Percentiles rank a stretch among this genome's conserved stretches.
Conservation (phyloP, 2,888 invertebrate genomes). For the Chironomus tentans region DNA sequence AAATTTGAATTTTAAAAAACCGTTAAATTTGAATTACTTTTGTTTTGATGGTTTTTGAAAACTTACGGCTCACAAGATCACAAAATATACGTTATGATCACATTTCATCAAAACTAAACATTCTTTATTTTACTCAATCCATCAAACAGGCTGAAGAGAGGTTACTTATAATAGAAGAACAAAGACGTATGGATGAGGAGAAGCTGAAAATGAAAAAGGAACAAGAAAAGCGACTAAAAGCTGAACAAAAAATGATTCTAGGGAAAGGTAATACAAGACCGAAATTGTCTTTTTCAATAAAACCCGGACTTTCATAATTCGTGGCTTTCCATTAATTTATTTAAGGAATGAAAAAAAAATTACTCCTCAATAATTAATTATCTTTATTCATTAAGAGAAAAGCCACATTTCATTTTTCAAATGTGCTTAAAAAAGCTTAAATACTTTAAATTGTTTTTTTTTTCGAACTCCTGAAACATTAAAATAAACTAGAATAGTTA, state of each 20-base stretch:
- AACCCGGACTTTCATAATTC: constrained; percentile 60
- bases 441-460: no score
- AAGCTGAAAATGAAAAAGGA: constrained; percentile 86
- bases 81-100: no score
- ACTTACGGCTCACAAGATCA: no score
- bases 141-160: constrained; percentile 81
- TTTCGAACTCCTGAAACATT: no score
- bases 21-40: no score
- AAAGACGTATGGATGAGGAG: constrained; percentile 92
- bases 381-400: not conserved
- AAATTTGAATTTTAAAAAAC: no score
- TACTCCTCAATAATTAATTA: not conserved
- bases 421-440: not conserved
- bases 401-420: not conserved
- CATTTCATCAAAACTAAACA: no score
- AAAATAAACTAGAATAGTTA: no score
- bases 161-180: constrained; percentile 92
- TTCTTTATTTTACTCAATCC: no score
- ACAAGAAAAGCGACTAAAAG: constrained; percentile 83
- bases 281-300: constrained; percentile 84
- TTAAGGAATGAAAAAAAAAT: not conserved
- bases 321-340: not conserved
- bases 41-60: no score
- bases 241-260: constrained; percentile 93
- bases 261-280: constrained; percentile 96